Conservation (phyloP, 2,113 vertebrate species). For the Chaetops frenatus region DNA sequence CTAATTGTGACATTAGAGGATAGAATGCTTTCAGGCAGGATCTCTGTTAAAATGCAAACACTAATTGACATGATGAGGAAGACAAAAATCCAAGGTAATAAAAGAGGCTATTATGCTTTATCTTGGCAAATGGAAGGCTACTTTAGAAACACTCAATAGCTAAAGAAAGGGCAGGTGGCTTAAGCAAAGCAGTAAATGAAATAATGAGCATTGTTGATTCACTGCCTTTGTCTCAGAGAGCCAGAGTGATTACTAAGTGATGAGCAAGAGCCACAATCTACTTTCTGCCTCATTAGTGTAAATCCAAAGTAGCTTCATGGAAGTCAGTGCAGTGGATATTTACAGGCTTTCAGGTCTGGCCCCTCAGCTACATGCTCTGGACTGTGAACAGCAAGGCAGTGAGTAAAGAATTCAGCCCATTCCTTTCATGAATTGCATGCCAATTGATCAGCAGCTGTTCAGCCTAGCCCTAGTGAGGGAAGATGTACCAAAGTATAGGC, state of each 20-base stretch:
- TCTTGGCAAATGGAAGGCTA: constrained; percentile 16
- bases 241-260: constrained; percentile 9
- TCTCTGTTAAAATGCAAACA: constrained; percentile 53
- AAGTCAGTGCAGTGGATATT: not conserved
- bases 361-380: not conserved
- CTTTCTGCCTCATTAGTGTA: constrained; percentile 48
- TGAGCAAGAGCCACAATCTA: constrained; percentile 7
- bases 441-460: not conserved
- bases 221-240: constrained; percentile 8
- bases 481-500: not conserved
- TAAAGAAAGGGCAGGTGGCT: constrained; percentile 20
- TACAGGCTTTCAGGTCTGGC: not conserved
- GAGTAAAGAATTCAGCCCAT: not conserved
- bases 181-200: constrained; percentile 11
- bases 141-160: constrained; percentile 10
- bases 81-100: constrained; percentile 31
- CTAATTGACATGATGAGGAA: constrained; percentile 54
- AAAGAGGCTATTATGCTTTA: constrained; percentile 24
- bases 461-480: not conserved
- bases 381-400: not conserved
- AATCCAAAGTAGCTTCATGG: constrained; percentile 25
- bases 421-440: not conserved
- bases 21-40: constrained; percentile 40
- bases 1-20: constrained; percentile 62
- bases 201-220: constrained; percentile 45